A percentile compares a stretch with the other conserved stretches of the same genome.
Conservation (phyloP, 2,113 vertebrate genomes). For the Agelaius phoeniceus region DNA sequence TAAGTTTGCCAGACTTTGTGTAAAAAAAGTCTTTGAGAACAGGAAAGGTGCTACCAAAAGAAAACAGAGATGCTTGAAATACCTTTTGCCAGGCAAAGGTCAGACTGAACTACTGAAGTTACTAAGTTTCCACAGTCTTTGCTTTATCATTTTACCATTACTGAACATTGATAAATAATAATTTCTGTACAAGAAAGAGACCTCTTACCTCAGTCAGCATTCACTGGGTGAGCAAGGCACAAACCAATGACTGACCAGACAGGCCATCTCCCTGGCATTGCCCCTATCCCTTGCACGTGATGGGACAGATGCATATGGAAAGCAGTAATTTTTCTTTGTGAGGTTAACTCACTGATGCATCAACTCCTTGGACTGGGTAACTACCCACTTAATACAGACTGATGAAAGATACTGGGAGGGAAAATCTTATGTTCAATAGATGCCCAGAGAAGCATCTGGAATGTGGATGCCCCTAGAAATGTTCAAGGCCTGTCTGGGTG, state of each 20-base stretch:
- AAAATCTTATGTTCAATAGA: neutral
- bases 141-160: neutral
- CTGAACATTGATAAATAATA: neutral
- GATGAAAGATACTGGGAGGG: neutral
- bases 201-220: neutral
- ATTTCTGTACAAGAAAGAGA: neutral
- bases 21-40: neutral
- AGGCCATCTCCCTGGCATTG: neutral
- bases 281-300: accelerated
- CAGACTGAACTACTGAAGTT: neutral
- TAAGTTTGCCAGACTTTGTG: neutral
- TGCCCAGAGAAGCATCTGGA: neutral
- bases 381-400: neutral
- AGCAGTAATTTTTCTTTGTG: neutral
- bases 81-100: neutral
- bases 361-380: neutral
- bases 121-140: neutral
- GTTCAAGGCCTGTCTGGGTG: neutral
- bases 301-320: neutral
- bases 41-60: neutral
- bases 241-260: neutral
- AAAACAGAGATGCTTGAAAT: neutral
- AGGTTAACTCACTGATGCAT: neutral
- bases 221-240: neutral
- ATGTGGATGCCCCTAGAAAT: neutral